Percentiles rank a stretch among this genome's conserved stretches.
These are phyloP conservation scores for Siniperca scherzeri DNA, from an alignment of 2,797 vertebrate genomes.

Conservation along the genomic window DNA sequence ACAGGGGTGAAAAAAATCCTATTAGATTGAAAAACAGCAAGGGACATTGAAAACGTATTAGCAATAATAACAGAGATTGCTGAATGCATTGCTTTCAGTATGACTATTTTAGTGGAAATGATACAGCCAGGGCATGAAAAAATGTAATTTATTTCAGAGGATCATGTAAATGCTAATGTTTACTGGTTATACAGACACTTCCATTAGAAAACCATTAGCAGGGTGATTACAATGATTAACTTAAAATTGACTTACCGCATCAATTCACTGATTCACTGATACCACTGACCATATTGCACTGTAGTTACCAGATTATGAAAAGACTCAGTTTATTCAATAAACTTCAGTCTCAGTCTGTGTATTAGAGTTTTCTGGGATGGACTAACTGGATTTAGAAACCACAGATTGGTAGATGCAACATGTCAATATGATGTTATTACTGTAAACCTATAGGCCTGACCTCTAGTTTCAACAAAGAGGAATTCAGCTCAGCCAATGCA, in stretches of 20 bases:
- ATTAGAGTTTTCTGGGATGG: constrained; percentile 6
- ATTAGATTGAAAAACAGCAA: constrained; percentile 69
- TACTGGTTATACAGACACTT: constrained; percentile 60
- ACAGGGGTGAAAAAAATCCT: constrained; percentile 53
- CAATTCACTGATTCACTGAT: constrained; percentile 46
- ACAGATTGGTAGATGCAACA: constrained; percentile 41
- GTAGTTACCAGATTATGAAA: constrained; percentile 22
- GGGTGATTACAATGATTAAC: constrained; percentile 63
- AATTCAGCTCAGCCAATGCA: constrained; percentile 16
- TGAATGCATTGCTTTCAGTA: constrained; percentile 46
- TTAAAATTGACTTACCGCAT: constrained; percentile 50
- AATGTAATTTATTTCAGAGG: constrained; percentile 54
- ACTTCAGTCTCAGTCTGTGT: constrained; percentile 24
- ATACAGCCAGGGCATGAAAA: constrained; percentile 40
- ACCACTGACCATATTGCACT: constrained; percentile 22
- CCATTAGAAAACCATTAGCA: constrained; percentile 71
- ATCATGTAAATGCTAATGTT: constrained; percentile 71
- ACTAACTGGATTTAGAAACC: constrained; percentile 51
- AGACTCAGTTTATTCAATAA: constrained; percentile 25
- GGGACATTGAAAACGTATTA: constrained; percentile 64
- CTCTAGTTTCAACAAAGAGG: constrained; percentile 30
- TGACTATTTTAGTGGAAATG: constrained; percentile 56
- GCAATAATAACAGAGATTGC: constrained; percentile 61
- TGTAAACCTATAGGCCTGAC: constrained; percentile 47
- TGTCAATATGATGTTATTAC: constrained; percentile 56